Evolutionary conservation across 2,797 vertebrate species (phyloP), one percentile per base, ranked within the genome.

Genomic region (Micrastur ruficollis): DNA sequence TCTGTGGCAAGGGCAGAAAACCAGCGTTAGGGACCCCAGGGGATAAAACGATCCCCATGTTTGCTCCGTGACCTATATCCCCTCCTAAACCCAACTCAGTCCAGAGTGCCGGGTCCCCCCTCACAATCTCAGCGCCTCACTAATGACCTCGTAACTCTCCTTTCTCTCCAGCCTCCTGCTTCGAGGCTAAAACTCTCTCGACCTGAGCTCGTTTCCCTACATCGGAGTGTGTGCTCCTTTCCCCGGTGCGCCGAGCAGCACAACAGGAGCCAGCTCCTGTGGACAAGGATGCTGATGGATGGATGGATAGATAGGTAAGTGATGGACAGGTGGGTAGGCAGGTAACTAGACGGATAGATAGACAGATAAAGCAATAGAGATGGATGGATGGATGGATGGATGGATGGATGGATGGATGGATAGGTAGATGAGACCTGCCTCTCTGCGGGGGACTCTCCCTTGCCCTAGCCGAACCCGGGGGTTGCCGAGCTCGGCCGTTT

Each of bases 51-150:
- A 71, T 42, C 44, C 63, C 66, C 0, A 5, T 5, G n/a, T 14
- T 1, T 67, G 36, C 36, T 82, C 34, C 53, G 19, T 73, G 70
- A 86, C 47, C 81, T 12, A 56, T 7, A 93, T 78, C 27, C 21
- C 21, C 21, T 38, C 47, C 47, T 40, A 55, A 76, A 47, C 3
- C 27, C 63, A 9, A 2, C 42, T 66, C 47, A 14, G 7, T 8
- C 34, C 78, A 6, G 46, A 15, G 3, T 3, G 3, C 66, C 1
- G 4, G 3, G 8, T 27, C 2, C 22, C 38, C 26, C 21, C 31
- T 36, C 14, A 10, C 55, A 27, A 7, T 10, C 38, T 16, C 58
- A 32, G 1, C 1, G 0, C 34, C 12, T 59, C 73, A 27, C 4
- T n/a, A 47, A 11, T 4, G 16, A 27, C 13, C 32, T 71, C 7